phyloP scores from a whole-genome alignment of 2,797 vertebrate species.

The Oceanodroma leucorhoa region DNA sequence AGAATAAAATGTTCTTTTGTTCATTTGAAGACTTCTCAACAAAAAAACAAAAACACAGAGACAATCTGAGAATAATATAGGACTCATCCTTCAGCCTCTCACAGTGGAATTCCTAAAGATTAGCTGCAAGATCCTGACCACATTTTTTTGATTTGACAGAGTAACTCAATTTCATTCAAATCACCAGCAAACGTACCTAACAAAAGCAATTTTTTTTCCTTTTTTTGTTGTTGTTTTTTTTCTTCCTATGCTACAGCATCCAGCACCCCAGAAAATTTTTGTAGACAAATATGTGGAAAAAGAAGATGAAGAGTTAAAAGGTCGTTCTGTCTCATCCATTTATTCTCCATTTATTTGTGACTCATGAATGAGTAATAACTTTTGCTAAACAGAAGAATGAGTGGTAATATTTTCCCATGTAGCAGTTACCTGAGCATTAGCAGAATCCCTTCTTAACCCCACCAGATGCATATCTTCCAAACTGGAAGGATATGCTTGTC shows the following conservation, averaged over 20 bases:
- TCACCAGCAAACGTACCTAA: not conserved
- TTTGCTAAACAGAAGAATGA: conserved; percentile 12
- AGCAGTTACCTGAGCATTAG: conserved; percentile 35
- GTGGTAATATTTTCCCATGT: not conserved
- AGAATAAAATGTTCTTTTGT: not conserved
- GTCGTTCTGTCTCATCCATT: not conserved
- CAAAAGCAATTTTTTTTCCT: fast-evolving
- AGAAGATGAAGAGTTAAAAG: not conserved
- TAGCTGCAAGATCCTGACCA: not conserved
- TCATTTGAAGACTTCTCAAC: not conserved
- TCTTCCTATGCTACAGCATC: not conserved
- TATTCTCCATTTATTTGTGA: conserved; percentile 9
- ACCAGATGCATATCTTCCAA: conserved; percentile 45
- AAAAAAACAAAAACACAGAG: not conserved
- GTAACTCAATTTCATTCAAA: not conserved
- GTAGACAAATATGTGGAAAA: not conserved
- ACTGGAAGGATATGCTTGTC: conserved; percentile 51
- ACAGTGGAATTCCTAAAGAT: not conserved
- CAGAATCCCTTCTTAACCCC: conserved; percentile 44
- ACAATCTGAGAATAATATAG: not conserved
- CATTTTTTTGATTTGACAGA: not conserved
- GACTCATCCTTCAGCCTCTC: not conserved
- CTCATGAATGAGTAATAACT: not conserved
- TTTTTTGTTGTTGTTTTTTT: not conserved
- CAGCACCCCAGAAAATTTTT: not conserved